These are phyloP conservation scores for Venustaconcha ellipsiformis DNA, from an alignment of 1,140 invertebrate genomes.

Conservation along the genomic window DNA sequence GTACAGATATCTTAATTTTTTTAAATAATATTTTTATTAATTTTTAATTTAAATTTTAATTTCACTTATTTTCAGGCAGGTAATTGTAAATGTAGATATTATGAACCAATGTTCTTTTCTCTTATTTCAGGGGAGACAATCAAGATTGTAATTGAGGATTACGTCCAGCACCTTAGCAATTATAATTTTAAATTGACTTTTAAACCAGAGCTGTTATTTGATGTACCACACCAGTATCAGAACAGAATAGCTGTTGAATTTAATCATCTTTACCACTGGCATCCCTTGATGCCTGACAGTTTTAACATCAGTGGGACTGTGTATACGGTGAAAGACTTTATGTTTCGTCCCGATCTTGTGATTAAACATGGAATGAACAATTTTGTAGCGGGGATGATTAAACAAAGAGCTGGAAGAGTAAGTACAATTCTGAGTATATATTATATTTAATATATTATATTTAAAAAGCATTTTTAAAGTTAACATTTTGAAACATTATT, in stretches of 20 bases:
- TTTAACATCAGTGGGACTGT: conserved; percentile 63
- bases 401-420: conserved; percentile 67
- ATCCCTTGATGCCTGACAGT: conserved; percentile 68
- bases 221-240: conserved; percentile 66
- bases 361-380: conserved; percentile 66
- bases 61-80: too few species aligned
- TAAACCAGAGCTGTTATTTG: conserved; percentile 66
- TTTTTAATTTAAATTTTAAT: too few species aligned
- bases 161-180: conserved; percentile 70
- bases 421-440: conserved; percentile 31
- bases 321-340: conserved; percentile 64
- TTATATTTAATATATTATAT: too few species aligned
- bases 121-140: conserved; percentile 64
- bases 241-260: conserved; percentile 70
- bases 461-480: too few species aligned
- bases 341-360: conserved; percentile 64
- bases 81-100: too few species aligned
- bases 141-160: conserved; percentile 70
- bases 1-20: too few species aligned
- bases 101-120: conserved; percentile 4
- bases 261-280: conserved; percentile 71
- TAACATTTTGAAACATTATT: too few species aligned
- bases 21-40: too few species aligned
- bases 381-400: conserved; percentile 66
- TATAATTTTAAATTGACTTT: conserved; percentile 67